Percentiles rank a stretch among this genome's conserved stretches.
phyloP scores from a whole-genome alignment of 2,797 vertebrate genomes.

The Ataeniobius toweri region DNA sequence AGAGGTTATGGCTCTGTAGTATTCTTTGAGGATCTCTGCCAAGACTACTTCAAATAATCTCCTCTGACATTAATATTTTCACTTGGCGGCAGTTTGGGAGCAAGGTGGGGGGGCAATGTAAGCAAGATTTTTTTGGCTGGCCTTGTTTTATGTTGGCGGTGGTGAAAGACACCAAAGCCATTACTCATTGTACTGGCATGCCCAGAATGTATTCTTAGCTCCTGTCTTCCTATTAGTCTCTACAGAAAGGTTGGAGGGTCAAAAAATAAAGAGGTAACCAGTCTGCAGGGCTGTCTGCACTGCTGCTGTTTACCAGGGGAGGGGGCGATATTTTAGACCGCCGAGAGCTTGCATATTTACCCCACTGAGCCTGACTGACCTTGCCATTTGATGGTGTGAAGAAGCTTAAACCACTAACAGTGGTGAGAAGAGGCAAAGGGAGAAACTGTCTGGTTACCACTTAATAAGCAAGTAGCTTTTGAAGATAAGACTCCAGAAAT shows the following conservation, averaged over 20 bases:
- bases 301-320: conserved; percentile 79
- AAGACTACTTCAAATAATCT: conserved; percentile 78
- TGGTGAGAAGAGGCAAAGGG: conserved; percentile 38
- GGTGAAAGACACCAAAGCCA: conserved; percentile 71
- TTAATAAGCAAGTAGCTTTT: conserved; percentile 35
- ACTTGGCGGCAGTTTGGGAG: conserved; percentile 62
- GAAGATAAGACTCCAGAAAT: conserved; percentile 12
- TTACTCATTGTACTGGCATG: conserved; percentile 90
- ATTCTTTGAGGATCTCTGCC: conserved; percentile 56
- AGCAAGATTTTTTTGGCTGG: conserved; percentile 75
- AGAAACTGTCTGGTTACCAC: conserved; percentile 28
- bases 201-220: conserved; percentile 88
- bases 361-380: conserved; percentile 71
- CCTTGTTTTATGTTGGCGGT: conserved; percentile 78
- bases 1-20: conserved; percentile 52
- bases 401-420: conserved; percentile 61
- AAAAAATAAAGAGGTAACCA: conserved; percentile 93
- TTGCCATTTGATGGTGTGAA: conserved; percentile 78
- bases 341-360: conserved; percentile 83
- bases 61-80: conserved; percentile 74
- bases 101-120: conserved; percentile 37
- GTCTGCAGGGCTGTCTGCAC: conserved; percentile 80
- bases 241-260: conserved; percentile 86
- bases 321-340: conserved; percentile 78
- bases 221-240: conserved; percentile 85